Percentiles rank a stretch among this genome's conserved stretches.
Conservation (phyloP, 92 coral and sea anemone genomes). For the Bergia puertoricense region DNA sequence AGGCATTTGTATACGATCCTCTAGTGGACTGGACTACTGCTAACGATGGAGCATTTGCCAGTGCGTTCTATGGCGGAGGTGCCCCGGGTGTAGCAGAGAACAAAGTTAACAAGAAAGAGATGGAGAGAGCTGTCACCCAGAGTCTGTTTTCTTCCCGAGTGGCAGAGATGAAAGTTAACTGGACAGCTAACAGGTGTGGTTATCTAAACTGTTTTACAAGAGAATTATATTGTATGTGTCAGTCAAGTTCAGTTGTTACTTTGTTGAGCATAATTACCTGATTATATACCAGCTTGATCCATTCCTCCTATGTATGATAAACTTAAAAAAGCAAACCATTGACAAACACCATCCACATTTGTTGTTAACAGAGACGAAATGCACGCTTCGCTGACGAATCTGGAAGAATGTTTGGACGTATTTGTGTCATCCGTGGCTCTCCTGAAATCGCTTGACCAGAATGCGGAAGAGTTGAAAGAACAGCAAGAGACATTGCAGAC, state of each 20-base stretch:
- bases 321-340: not conserved
- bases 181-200: conserved; percentile 90
- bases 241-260: not conserved
- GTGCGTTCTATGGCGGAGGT: conserved; percentile 98
- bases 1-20: conserved; percentile 98
- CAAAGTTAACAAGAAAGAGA: conserved; percentile 92
- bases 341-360: not conserved
- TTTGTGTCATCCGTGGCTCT: conserved; percentile 77
- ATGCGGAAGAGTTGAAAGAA: conserved; percentile 79
- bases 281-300: not conserved
- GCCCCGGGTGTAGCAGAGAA: conserved; percentile 82
- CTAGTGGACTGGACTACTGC: conserved; percentile 99
- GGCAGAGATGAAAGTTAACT: conserved; percentile 96
- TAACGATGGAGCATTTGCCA: conserved; percentile 95
- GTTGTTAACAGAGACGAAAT: conserved; percentile 74
- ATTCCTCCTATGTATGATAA: not conserved
- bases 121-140: conserved; percentile 97
- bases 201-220: not conserved
- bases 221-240: not conserved
- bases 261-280: not conserved
- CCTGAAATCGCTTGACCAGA: conserved; percentile 75
- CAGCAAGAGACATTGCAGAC: conserved; percentile 84
- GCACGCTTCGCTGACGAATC: conserved; percentile 64
- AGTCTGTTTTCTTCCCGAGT: conserved; percentile 97
- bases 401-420: conserved; percentile 71